Conservation (phyloP, 2,113 vertebrate genomes). For the Capreolus pygargus region DNA sequence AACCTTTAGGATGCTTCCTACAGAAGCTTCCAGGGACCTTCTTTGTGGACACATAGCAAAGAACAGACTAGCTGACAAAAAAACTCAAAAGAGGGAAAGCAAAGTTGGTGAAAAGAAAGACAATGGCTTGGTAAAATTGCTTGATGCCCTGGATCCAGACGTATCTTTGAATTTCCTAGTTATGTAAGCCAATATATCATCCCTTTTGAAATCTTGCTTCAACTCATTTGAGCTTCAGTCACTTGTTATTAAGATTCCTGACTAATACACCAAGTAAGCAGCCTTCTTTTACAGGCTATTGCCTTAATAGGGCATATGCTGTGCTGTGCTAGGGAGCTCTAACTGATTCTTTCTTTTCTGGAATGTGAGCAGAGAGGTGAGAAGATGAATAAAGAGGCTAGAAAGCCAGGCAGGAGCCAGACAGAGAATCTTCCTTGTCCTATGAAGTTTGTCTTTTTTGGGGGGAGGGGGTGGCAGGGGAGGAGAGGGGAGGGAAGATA, state of each 20-base stretch:
- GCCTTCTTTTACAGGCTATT: not conserved
- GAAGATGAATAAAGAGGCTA: not conserved
- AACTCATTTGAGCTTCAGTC: not conserved
- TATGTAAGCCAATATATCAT: not conserved
- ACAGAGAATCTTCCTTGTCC: not conserved
- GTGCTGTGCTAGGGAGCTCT: not conserved
- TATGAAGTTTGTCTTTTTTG: not conserved
- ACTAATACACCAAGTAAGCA: not conserved
- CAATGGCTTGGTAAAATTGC: not conserved
- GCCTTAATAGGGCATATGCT: not conserved
- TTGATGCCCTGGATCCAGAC: not conserved
- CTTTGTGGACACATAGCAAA: not conserved
- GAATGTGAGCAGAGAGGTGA: not conserved
- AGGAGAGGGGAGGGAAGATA: fast-evolving
- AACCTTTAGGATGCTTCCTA: not conserved
- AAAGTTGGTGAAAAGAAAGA: not conserved
- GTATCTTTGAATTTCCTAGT: not conserved
- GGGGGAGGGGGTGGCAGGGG: not conserved
- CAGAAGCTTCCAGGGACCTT: not conserved
- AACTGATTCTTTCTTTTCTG: not conserved
- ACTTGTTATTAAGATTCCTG: not conserved
- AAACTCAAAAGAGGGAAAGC: not conserved
- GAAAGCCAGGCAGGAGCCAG: not conserved
- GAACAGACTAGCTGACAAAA: not conserved
- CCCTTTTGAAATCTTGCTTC: constrained; percentile 3